Percentiles rank a stretch among this genome's conserved stretches.
phyloP scores from a whole-genome alignment of 1,140 invertebrate species.

The Wiebesia pumilae region DNA sequence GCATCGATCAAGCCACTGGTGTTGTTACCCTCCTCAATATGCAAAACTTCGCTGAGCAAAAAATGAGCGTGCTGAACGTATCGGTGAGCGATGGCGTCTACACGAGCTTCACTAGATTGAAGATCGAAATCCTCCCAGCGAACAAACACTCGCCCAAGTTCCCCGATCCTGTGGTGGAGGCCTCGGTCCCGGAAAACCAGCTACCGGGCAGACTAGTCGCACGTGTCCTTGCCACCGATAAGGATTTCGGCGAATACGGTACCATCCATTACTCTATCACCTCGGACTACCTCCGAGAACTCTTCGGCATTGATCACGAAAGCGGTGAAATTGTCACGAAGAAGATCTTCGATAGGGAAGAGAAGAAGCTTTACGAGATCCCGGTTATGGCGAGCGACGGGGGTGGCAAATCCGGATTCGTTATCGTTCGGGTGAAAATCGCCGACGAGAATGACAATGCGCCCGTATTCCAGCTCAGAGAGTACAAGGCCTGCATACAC shows the following conservation, averaged over 20 bases:
- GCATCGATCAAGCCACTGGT: constrained; percentile 83
- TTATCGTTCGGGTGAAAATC: constrained; percentile 86
- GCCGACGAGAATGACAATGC: constrained; percentile 92
- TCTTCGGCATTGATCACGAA: constrained; percentile 85
- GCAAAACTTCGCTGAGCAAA: constrained; percentile 79
- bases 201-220: constrained; percentile 84
- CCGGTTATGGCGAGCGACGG: constrained; percentile 90
- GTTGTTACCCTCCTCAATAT: constrained; percentile 81
- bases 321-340: constrained; percentile 88
- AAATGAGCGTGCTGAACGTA: constrained; percentile 85
- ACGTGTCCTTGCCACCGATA: constrained; percentile 85
- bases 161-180: constrained; percentile 84
- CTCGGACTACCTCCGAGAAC: constrained; percentile 84
- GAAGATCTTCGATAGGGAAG: constrained; percentile 87
- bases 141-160: constrained; percentile 89
- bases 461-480: constrained; percentile 85
- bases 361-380: constrained; percentile 83
- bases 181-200: constrained; percentile 86
- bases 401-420: constrained; percentile 87
- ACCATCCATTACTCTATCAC: constrained; percentile 86
- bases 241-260: constrained; percentile 89
- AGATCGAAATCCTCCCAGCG: constrained; percentile 86
- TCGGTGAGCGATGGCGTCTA: constrained; percentile 94
- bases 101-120: constrained; percentile 86
- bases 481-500: constrained; percentile 86